Base-by-base conservation (phyloP, 2,113 vertebrate species). In the Tamias sibiricus region DNA sequence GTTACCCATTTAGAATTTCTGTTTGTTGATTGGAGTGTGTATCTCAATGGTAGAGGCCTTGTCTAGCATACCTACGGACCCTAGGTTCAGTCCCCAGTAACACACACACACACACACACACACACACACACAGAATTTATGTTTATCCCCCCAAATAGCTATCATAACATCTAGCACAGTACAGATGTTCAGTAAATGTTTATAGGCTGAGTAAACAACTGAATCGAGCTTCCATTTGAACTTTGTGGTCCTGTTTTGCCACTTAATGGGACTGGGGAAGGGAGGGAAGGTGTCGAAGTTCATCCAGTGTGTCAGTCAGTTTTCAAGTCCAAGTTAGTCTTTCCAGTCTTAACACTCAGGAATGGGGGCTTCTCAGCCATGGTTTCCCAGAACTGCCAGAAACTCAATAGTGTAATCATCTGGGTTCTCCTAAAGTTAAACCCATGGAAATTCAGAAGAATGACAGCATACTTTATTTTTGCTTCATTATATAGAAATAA, bases 1-100 rank as follows among this genome's bases (percentile, higher is more conserved):
- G 42, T 22, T 96, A 91, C 59, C 40, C 24, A 52, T 80, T 85
- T 79, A 94, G 81, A 68, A 86, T 94, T 82, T 30, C 44, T 91
- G 40, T 72, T 95, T 69, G 32, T 54, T 14, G 35, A 22, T 9
- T 40, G 30, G 68, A 9, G 30, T 17, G 24, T 72, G 6, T 82
- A 24, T 8, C 40, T 74, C 32, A 62, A 32, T 28, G 59, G 59
- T 77, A 66, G 74, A 89, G 35, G 8, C 76, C 16, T 79, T 42
- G 47, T 32, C 42, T 90, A 40, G 75, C 42, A 24, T 40, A 5
- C 12, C 44, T 32, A 12, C 32, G 62, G 59, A 5, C 26, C 17
- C 35, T 32, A 11, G 17, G 17, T 64, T 92, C 44, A 32, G 8
- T 22, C 24, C 40, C n/a, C 40, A 37, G 17, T 0, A 32, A 30